These are phyloP conservation scores for Mythimna lalbum DNA, from an alignment of 2,888 invertebrate species.

Conservation along the genomic window DNA sequence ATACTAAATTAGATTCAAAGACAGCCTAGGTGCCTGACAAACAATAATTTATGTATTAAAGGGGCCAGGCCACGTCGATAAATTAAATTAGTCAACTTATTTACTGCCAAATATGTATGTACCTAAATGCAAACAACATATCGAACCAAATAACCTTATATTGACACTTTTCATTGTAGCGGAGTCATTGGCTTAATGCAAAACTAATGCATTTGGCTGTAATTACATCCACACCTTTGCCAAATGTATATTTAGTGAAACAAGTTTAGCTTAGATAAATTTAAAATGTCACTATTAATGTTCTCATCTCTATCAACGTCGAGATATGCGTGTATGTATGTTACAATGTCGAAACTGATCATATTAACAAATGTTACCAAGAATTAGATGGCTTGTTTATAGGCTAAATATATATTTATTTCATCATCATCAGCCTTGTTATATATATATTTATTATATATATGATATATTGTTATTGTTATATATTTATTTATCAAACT, in stretches of 20 bases:
- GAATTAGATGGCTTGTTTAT: constrained; percentile 19
- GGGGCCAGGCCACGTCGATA: neutral
- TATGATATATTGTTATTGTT: no score
- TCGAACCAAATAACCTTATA: constrained; percentile 28
- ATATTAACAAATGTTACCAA: constrained; percentile 26
- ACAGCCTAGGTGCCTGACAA: neutral
- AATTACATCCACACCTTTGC: constrained; percentile 39
- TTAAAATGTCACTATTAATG: constrained; percentile 50
- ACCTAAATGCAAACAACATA: constrained; percentile 9
- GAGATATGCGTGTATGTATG: constrained; percentile 26
- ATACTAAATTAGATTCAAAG: neutral
- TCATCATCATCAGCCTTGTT: no score
- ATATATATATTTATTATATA: no score
- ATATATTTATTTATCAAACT: neutral
- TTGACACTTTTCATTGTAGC: constrained; percentile 12
- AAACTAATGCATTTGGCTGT: constrained; percentile 54
- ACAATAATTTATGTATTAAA: neutral
- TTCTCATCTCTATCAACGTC: constrained; percentile 50
- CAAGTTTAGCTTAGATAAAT: constrained; percentile 41
- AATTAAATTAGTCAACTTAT: neutral
- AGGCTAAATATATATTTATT: neutral
- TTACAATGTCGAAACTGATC: constrained; percentile 46
- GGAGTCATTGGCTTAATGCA: constrained; percentile 37
- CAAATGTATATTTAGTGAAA: constrained; percentile 59
- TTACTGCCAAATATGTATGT: constrained; percentile 13